Evolutionary conservation across 2,888 invertebrate genomes (phyloP), one percentile per base, ranked within the genome.

Genomic region (Trachelus troglodyta): DNA sequence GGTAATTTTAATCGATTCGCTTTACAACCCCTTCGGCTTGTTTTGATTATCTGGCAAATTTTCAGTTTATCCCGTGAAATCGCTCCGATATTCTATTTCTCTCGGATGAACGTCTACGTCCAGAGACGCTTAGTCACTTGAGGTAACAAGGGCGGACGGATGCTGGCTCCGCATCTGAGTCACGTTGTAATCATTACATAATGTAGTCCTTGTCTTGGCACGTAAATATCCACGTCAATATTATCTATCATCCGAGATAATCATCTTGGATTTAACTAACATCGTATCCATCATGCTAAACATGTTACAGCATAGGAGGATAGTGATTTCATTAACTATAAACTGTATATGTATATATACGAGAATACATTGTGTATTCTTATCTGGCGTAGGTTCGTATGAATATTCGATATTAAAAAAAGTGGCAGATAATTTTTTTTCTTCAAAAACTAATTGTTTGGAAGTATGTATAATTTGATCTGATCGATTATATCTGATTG

Each of bases 71-170:
- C 4, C 33, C 71, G 9, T 31, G 1, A 6, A 71, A 15, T 33
- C 12, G 71, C 15, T 71, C 71, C 4, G 11, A 15, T 33, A 23
- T 15, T 15, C 6, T 23, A 9, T 56, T 56, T 56, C 23, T 6
- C 40, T 56, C 23, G 23, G 40, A 11, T 33, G n/a, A 35, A 34
- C 34, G 74, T 35, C 74, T 74, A 74, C 74, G 34, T 15, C 35
- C n/a, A 34, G 74, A 74, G 74, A 34, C 35, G 74, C 74, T 74
- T 74, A 74, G 74, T 74, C 74, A 74, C 74, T 34, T 74, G 74
- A 74, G 35, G 74, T 74, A 74, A 74, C 35, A 12, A 74, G 74
- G 74, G 35, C 23, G 35, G 35, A 74, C 35, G 74, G 34, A 74
- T 35, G 74, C 23, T 71, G 71, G 71, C 31, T 71, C 71, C 15